phyloP scores from a whole-genome alignment of 2,888 invertebrate species.

The Meliscaeva auricollis region DNA sequence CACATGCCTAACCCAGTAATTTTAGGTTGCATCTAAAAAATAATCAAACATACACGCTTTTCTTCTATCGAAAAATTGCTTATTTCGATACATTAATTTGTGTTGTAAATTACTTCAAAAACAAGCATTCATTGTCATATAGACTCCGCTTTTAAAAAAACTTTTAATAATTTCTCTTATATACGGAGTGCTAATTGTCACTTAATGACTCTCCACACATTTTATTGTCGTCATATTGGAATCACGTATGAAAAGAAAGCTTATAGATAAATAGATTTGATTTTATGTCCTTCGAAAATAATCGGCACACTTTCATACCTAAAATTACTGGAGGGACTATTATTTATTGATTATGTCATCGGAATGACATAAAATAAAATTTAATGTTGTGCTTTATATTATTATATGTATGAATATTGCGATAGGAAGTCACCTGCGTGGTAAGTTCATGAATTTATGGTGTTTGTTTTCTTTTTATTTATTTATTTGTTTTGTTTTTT shows the following conservation, averaged over 20 bases:
- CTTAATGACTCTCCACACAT: neutral
- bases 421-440: conserved; percentile 75
- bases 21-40: neutral
- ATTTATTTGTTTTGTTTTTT: conserved; percentile 3
- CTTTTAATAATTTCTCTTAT: neutral
- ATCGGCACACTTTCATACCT: neutral
- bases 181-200: neutral
- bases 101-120: too few species aligned
- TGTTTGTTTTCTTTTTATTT: conserved; percentile 38
- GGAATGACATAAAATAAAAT: conserved; percentile 71
- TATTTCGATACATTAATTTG: too few species aligned
- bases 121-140: too few species aligned
- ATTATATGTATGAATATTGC: conserved; percentile 76
- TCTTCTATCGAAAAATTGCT: too few species aligned
- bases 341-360: conserved; percentile 52
- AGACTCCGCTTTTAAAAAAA: too few species aligned
- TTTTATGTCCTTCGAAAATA: neutral
- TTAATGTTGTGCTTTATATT: conserved; percentile 75
- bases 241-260: neutral
- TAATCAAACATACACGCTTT: too few species aligned
- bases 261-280: neutral
- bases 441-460: conserved; percentile 59
- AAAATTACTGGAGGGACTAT: conserved; percentile 45
- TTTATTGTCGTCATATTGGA: neutral
- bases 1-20: conserved; percentile 15